Evolutionary conservation across 2,888 invertebrate species (phyloP), one percentile per base, ranked within the genome.

Genomic region (Macroteleia sp.): DNA sequence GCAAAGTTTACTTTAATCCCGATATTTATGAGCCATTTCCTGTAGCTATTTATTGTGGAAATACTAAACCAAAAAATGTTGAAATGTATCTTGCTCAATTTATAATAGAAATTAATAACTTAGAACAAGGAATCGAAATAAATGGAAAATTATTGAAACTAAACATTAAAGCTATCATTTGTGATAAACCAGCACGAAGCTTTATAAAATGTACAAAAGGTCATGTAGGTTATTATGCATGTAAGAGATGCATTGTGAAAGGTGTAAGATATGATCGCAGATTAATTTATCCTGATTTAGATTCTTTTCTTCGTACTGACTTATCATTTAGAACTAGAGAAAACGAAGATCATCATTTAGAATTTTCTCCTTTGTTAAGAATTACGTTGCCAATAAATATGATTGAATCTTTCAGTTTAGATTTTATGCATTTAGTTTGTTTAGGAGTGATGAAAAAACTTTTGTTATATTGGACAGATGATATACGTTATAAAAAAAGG

Each of bases 131-230:
- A n/a, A 25, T 81, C 0, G 34, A 28, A 14, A 50, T 81, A 17
- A 44, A 70, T n/a, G 69, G 59, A 0, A 36, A 28, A 30, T 14
- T 9, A 2, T 80, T 64, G 34, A 12, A 41, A n/a, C 14, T 81
- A 16, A 44, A 46, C 4, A 77, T 77, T 1, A 73, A 79, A 25
- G 48, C 32, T 10, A 70, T 80, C 10, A 46, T 80, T 22, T 77
- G 76, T 54, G 82, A 82, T 32, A 41, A 66, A 39, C 82, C 79
- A 8, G 78, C 80, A 3, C 22, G 62, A 30, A 9, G n/a, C 12
- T 48, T 28, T 19, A 1, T 41, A 12, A 48, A 62, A 28, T 39
- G 50, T 5, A 28, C 12, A 0, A 39, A 25, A 19, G 50, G 62
- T 19, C 62, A 62, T 28, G 50, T 28, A 28, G 50, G 62, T 8